These are phyloP conservation scores for Nesospiza acunhae DNA, from an alignment of 2,113 vertebrate genomes.

Conservation along the genomic window DNA sequence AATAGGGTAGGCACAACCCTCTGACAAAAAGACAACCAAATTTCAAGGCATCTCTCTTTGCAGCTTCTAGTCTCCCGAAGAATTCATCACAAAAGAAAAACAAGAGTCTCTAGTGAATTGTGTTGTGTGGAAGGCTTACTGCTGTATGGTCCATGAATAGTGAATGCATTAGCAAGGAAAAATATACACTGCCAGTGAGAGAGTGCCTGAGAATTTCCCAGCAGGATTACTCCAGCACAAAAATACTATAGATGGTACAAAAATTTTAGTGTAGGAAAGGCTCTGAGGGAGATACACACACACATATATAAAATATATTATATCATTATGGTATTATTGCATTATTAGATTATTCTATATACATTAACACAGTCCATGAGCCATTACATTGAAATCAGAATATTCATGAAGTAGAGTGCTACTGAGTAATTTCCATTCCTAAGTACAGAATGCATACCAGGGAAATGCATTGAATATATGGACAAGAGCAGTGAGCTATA, in stretches of 20 bases:
- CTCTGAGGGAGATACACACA: neutral
- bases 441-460: neutral
- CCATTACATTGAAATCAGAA: neutral
- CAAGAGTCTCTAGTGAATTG: neutral
- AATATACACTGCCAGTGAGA: neutral
- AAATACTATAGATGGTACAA: neutral
- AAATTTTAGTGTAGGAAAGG: neutral
- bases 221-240: neutral
- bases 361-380: neutral
- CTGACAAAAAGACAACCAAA: neutral
- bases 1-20: neutral
- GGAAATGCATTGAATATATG: neutral
- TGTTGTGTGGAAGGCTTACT: neutral
- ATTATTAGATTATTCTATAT: neutral
- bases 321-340: neutral
- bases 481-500: neutral
- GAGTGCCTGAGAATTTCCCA: neutral
- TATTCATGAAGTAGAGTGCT: neutral
- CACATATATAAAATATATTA: neutral
- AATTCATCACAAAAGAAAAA: neutral
- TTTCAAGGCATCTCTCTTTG: conserved; percentile 4
- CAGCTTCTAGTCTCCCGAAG: neutral
- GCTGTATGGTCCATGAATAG: neutral
- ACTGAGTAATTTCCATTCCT: neutral
- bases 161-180: neutral